Conservation (phyloP, 2,888 invertebrate genomes). For the Heliconius ismenius region DNA sequence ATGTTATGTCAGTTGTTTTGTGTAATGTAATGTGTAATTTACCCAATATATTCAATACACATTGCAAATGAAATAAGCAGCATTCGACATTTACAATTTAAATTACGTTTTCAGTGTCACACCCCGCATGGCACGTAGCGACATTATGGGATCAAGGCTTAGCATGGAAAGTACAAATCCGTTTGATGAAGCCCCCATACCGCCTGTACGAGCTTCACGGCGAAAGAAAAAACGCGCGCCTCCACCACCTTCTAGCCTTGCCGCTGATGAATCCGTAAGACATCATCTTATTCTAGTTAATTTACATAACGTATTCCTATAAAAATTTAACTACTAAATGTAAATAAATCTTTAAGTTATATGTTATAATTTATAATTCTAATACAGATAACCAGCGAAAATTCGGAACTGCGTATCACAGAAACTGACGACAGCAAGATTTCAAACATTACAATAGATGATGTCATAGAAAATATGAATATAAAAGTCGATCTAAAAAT, state of each 20-base stretch:
- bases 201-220: constrained; percentile 78
- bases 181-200: constrained; percentile 76
- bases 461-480: constrained; percentile 67
- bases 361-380: neutral
- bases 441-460: constrained; percentile 55
- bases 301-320: neutral
- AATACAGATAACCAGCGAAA: constrained; percentile 61
- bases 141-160: constrained; percentile 78
- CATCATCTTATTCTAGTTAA: neutral
- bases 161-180: constrained; percentile 83
- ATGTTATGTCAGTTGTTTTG: neutral
- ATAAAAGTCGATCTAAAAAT: constrained; percentile 75
- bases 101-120: constrained; percentile 56
- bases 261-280: constrained; percentile 59
- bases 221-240: constrained; percentile 86
- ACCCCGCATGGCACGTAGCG: constrained; percentile 74
- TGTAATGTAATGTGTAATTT: neutral
- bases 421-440: constrained; percentile 54
- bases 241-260: constrained; percentile 72
- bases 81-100: neutral
- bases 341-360: neutral
- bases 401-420: constrained; percentile 59
- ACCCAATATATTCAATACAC: neutral
- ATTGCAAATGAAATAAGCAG: neutral
- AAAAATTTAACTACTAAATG: neutral